phyloP scores from a whole-genome alignment of 2,888 invertebrate species.

The Suillia variegata region DNA sequence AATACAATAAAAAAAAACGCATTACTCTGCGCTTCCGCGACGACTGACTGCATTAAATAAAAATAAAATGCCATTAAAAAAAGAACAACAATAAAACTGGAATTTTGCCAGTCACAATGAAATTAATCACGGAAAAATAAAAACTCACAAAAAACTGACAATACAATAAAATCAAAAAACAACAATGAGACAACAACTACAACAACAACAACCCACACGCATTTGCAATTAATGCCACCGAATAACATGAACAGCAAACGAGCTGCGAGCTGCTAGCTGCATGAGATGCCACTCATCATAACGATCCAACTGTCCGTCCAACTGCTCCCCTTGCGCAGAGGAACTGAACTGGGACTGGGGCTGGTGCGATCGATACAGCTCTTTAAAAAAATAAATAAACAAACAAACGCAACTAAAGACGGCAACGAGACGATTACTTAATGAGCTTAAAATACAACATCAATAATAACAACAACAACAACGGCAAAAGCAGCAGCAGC shows the following conservation, averaged over 20 bases:
- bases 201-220: neutral
- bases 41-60: no score
- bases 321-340: no score
- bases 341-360: neutral
- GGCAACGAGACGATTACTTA: constrained; percentile 40
- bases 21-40: no score
- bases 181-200: neutral
- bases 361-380: neutral
- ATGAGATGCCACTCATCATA: neutral
- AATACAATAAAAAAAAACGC: neutral
- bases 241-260: neutral
- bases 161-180: no score
- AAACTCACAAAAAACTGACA: no score
- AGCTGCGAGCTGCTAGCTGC: neutral
- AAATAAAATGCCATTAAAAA: no score
- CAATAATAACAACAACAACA: constrained; percentile 6
- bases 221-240: neutral
- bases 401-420: neutral
- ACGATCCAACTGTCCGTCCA: no score
- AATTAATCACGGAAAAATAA: no score
- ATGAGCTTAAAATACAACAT: constrained; percentile 42
- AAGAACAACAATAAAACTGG: no score
- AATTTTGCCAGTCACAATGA: no score
- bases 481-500: neutral
- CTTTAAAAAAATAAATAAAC: neutral